Percentiles rank a stretch among this genome's conserved stretches.
These are phyloP conservation scores for Sapayoa aenigma DNA, from an alignment of 2,113 vertebrate species.

Conservation along the genomic window DNA sequence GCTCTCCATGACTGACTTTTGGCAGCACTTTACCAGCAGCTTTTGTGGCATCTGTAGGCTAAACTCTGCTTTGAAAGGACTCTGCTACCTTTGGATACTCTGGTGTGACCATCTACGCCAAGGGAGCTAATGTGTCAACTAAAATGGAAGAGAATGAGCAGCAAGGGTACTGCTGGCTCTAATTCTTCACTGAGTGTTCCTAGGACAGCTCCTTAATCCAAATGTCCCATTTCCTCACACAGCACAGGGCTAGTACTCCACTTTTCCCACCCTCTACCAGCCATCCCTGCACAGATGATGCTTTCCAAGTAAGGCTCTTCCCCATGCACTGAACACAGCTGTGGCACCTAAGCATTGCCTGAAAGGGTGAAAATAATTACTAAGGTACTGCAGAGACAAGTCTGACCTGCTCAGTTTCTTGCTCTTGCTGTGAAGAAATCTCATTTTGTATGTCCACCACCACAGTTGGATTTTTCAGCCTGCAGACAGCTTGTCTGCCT, in stretches of 20 bases:
- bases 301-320: not conserved
- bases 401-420: not conserved
- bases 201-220: not conserved
- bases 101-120: not conserved
- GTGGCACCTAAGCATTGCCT: accelerated
- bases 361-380: not conserved
- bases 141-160: not conserved
- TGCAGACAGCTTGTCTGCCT: not conserved
- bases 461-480: not conserved
- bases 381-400: not conserved
- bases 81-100: not conserved
- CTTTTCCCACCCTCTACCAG: not conserved
- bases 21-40: not conserved
- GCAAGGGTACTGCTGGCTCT: not conserved
- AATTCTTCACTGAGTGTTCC: not conserved
- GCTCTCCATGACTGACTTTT: not conserved
- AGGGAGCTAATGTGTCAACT: not conserved
- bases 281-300: not conserved
- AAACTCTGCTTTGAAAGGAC: not conserved
- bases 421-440: not conserved
- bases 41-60: not conserved
- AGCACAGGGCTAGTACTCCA: not conserved
- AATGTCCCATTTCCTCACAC: not conserved
- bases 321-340: not conserved
- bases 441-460: not conserved